Percentiles rank a stretch among this genome's conserved stretches.
These are phyloP conservation scores for Erynnis tages DNA, from an alignment of 2,888 invertebrate species.

Conservation along the genomic window DNA sequence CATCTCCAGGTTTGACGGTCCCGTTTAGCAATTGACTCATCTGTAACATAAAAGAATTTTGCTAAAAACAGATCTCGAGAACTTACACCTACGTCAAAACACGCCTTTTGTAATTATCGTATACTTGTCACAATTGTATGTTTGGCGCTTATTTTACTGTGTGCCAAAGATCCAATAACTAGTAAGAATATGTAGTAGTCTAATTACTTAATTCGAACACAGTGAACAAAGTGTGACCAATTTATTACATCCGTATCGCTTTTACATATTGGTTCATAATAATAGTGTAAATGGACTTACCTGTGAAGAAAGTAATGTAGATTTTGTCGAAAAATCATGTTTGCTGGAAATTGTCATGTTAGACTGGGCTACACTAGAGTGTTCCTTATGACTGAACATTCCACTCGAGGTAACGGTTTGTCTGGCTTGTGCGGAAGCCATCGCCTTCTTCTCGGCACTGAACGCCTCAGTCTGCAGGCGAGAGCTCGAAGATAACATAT, in stretches of 20 bases:
- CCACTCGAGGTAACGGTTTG: slow-evolving; percentile 91
- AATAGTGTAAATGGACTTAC: slow-evolving; percentile 41
- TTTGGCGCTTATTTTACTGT: slow-evolving; percentile 14
- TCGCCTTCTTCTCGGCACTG: slow-evolving; percentile 90
- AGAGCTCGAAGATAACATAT: slow-evolving; percentile 91
- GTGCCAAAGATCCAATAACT: slow-evolving; percentile 3
- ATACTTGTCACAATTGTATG: slow-evolving; percentile 18
- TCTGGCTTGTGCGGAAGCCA: slow-evolving; percentile 88
- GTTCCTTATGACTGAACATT: slow-evolving; percentile 87
- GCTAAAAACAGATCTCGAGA: slow-evolving; percentile 31
- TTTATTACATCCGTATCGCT: slow-evolving; percentile 2
- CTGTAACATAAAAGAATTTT: slow-evolving; percentile 56
- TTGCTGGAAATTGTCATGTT: slow-evolving; percentile 90
- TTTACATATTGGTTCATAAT: not conserved
- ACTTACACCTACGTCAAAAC: slow-evolving; percentile 37
- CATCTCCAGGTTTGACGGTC: slow-evolving; percentile 84
- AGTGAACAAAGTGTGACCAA: slow-evolving; percentile 1
- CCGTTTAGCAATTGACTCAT: slow-evolving; percentile 86
- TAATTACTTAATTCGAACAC: slow-evolving; percentile 11
- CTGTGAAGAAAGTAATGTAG: slow-evolving; percentile 81
- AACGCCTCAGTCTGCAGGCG: slow-evolving; percentile 93
- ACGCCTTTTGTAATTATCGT: slow-evolving; percentile 32
- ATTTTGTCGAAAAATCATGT: slow-evolving; percentile 86
- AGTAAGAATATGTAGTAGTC: slow-evolving; percentile 13
- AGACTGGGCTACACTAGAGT: slow-evolving; percentile 87